Conservation (phyloP, 1,140 invertebrate genomes). For the Drosophila persimilis region DNA sequence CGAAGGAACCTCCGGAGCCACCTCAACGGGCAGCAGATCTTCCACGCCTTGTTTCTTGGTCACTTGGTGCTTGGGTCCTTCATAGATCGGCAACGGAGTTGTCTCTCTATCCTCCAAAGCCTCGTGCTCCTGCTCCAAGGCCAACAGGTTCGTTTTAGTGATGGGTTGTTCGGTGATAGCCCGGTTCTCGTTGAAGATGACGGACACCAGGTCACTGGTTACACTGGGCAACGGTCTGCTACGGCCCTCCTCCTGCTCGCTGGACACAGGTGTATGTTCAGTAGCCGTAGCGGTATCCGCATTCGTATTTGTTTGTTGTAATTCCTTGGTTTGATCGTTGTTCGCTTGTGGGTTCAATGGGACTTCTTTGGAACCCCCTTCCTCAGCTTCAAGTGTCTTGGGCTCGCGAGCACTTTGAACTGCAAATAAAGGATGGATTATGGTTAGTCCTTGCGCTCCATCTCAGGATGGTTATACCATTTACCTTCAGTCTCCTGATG, state of each 20-base stretch:
- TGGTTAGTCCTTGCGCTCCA: neutral
- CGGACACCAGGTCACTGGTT: constrained; percentile 58
- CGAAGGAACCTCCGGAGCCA: constrained; percentile 4
- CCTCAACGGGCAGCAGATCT: constrained; percentile 42
- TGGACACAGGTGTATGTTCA: constrained; percentile 13
- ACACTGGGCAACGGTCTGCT: constrained; percentile 39
- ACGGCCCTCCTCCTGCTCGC: constrained; percentile 11
- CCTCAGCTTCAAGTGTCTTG: constrained; percentile 42
- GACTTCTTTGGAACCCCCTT: neutral
- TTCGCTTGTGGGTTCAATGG: neutral
- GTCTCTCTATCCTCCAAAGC: constrained; percentile 7
- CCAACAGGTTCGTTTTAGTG: constrained; percentile 50
- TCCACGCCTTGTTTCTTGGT: constrained; percentile 70
- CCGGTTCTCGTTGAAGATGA: constrained; percentile 60
- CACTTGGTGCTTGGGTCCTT: constrained; percentile 61
- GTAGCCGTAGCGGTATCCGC: constrained; percentile 6
- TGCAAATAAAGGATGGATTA: neutral
- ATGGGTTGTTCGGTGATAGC: constrained; percentile 69
- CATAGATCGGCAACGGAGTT: constrained; percentile 36
- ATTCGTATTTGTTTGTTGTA: neutral
- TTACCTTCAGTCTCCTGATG: constrained; percentile 34
- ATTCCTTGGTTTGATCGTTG: neutral
- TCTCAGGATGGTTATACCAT: too few species aligned
- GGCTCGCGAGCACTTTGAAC: constrained; percentile 51
- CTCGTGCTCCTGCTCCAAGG: constrained; percentile 53